Base-by-base conservation (phyloP, 1,140 invertebrate genomes). In the Coboldia fuscipes region DNA sequence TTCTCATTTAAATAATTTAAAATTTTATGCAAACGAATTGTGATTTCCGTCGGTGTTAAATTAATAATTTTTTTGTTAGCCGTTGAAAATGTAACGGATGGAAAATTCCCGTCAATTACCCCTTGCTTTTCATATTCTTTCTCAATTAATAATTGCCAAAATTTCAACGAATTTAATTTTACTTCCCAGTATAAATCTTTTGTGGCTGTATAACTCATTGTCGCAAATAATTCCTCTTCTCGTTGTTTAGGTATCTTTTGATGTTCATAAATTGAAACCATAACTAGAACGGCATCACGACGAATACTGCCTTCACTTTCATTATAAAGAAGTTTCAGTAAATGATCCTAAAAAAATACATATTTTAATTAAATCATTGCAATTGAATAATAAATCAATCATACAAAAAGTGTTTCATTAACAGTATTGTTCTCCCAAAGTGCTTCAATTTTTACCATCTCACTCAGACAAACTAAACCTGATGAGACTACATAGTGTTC, bases 101-200 rank as follows among this genome's bases (percentile, higher is more conserved):
- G 77, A 52, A 83, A 83, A 0, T 58, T 59, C 1, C 73, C 72
- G 44, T 83, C 76, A 2, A 82, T 63, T 72, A 82, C 78, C 19
- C 77, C 78, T 54, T 81, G 75, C 44, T 78, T 65, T 0, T 56
- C 62, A 2, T 80, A 47, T 38, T 70, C 60, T 2, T 65, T 61
- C 12, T 65, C 55, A 12, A 79, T 72, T 12, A 75, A 68, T 17
- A 66, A 50, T 24, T 61, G 60, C 78, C 78, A 83, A 40, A 75
- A 81, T 30, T 66, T 54, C 0, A 83, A 44, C 0, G 72, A 70
- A 32, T 65, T 68, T 0, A 72, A 43, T 49, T 79, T 77, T 0
- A 80, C 76, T 51, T 82, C 77, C 75, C 77, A 78, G 43, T 82
- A 71, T 28, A 81, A 62, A 52, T 82, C 79, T 4, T 62, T 60